Evolutionary conservation across 2,797 vertebrate genomes (phyloP).

Genomic region (Lutjanus argentimaculatus): DNA sequence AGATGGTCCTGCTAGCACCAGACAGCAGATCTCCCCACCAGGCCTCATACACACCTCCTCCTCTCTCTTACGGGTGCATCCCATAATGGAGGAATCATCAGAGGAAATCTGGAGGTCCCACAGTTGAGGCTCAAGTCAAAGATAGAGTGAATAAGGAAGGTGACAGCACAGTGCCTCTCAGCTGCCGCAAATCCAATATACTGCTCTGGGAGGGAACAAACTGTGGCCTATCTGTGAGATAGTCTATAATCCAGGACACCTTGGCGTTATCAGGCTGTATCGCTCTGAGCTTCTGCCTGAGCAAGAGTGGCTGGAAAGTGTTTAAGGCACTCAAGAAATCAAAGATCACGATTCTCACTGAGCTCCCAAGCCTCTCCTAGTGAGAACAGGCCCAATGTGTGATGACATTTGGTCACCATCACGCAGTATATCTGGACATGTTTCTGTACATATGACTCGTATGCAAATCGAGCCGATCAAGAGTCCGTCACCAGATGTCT

Average conservation of each 20-base stretch:
- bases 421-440: neutral
- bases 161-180: slow-evolving; percentile 52
- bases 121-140: slow-evolving; percentile 48
- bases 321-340: slow-evolving; percentile 69
- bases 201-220: slow-evolving; percentile 63
- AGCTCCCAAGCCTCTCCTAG: slow-evolving; percentile 14
- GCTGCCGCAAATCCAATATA: slow-evolving; percentile 73
- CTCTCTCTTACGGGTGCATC: neutral
- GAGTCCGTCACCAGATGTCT: slow-evolving; percentile 28
- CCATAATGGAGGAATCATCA: slow-evolving; percentile 41
- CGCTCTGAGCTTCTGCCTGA: slow-evolving; percentile 60
- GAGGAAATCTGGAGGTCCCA: slow-evolving; percentile 53
- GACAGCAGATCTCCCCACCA: slow-evolving; percentile 9
- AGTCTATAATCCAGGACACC: slow-evolving; percentile 80
- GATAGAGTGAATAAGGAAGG: slow-evolving; percentile 54
- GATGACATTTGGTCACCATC: slow-evolving; percentile 1
- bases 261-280: slow-evolving; percentile 75
- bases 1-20: slow-evolving; percentile 38
- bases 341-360: slow-evolving; percentile 44
- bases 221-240: slow-evolving; percentile 65
- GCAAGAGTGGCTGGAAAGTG: slow-evolving; percentile 59
- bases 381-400: neutral
- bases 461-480: slow-evolving; percentile 33
- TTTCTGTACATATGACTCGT: slow-evolving; percentile 14
- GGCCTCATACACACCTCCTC: slow-evolving; percentile 5